Conservation (phyloP, 2,797 vertebrate genomes). For the Aeoliscus strigatus region DNA sequence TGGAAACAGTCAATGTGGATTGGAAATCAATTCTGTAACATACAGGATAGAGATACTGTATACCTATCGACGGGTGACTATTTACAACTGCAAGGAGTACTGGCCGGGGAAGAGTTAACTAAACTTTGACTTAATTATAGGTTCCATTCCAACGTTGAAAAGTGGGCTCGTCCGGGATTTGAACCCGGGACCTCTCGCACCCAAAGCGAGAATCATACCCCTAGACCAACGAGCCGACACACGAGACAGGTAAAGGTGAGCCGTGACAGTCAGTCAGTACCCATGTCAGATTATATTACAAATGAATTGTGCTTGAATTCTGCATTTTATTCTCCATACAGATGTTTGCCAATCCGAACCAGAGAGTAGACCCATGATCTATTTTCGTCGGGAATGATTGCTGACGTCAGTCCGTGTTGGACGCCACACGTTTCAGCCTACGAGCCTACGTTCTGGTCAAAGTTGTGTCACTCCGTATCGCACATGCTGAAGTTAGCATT, state of each 20-base stretch:
- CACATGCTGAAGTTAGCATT: slow-evolving; percentile 3
- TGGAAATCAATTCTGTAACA: too few relatives aligned
- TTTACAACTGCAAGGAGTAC: too few relatives aligned
- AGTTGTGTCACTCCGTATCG: not conserved
- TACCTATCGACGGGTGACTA: too few relatives aligned
- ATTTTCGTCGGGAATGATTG: not conserved
- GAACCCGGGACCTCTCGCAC: slow-evolving; percentile 73
- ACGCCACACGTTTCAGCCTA: not conserved
- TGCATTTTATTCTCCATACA: too few relatives aligned
- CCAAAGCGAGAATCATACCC: slow-evolving; percentile 74
- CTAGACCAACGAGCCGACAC: slow-evolving; percentile 66
- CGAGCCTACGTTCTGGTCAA: not conserved
- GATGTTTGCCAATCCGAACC: too few relatives aligned
- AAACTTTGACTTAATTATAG: too few relatives aligned
- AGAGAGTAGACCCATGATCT: not conserved
- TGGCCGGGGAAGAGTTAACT: too few relatives aligned
- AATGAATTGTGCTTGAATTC: not conserved
- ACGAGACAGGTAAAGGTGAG: too few relatives aligned
- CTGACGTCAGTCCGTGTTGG: not conserved
- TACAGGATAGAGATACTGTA: too few relatives aligned
- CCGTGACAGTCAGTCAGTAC: too few relatives aligned
- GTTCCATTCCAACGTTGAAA: too few relatives aligned
- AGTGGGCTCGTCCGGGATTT: slow-evolving; percentile 69
- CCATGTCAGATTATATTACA: not conserved
- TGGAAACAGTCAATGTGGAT: too few relatives aligned